Conservation (phyloP, 1,140 invertebrate species). For the Hormaphis cornu region DNA sequence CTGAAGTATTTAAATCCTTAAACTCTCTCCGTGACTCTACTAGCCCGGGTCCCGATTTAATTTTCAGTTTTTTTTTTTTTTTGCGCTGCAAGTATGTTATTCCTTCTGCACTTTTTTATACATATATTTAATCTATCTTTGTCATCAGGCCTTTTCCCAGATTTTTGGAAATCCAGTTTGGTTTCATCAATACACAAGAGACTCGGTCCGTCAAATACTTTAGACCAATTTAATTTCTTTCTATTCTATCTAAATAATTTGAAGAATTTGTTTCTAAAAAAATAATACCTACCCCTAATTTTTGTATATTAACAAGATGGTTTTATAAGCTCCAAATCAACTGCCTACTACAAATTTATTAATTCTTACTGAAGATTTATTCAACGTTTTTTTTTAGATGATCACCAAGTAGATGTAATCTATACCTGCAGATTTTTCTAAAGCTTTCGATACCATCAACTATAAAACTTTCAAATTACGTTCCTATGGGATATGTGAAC, state of each 20-base stretch:
- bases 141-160: background rate
- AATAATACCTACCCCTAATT: background rate
- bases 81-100: background rate
- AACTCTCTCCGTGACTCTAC: too few species aligned
- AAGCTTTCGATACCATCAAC: background rate
- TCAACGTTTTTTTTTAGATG: background rate
- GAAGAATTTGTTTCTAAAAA: background rate
- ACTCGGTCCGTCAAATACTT: background rate
- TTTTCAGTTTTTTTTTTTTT: background rate
- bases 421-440: background rate
- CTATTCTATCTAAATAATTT: background rate
- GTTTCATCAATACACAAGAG: background rate
- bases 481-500: background rate
- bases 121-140: background rate
- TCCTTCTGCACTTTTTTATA: background rate
- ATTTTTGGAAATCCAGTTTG: background rate
- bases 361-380: background rate
- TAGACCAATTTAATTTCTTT: background rate
- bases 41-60: background rate
- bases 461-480: background rate
- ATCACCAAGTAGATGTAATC: background rate
- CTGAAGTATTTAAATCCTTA: too few species aligned
- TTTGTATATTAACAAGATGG: background rate
- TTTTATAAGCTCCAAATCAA: background rate
- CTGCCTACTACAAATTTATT: background rate